These are phyloP conservation scores for Neoaliturus tenellus DNA, from an alignment of 2,888 invertebrate genomes.

Conservation along the genomic window DNA sequence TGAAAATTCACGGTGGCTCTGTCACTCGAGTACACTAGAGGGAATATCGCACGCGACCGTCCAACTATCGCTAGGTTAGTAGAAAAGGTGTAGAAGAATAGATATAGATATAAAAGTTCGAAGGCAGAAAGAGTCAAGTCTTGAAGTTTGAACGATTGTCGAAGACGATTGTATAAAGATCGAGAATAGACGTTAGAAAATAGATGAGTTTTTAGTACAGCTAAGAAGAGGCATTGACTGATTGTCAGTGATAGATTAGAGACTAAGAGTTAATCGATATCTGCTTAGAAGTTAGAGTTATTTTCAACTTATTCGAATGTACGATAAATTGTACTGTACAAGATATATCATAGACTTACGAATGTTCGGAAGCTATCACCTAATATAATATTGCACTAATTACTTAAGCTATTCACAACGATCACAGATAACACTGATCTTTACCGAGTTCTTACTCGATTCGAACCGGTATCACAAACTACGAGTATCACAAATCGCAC, in stretches of 20 bases:
- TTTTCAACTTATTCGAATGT: constrained; percentile 16
- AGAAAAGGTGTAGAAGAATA: constrained; percentile 38
- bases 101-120: neutral
- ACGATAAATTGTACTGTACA: neutral
- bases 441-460: constrained; percentile 12
- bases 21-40: constrained; percentile 8
- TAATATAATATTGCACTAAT: constrained; percentile 53
- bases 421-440: constrained; percentile 51
- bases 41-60: neutral
- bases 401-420: constrained; percentile 28
- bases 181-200: constrained; percentile 49
- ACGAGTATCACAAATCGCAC: constrained; percentile 46
- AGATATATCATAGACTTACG: constrained; percentile 40
- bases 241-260: constrained; percentile 55
- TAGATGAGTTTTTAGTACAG: constrained; percentile 46
- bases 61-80: neutral
- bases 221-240: constrained; percentile 57
- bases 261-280: constrained; percentile 50
- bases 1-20: constrained; percentile 22
- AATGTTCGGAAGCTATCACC: neutral
- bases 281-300: neutral
- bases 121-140: constrained; percentile 35
- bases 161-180: constrained; percentile 31
- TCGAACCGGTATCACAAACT: constrained; percentile 32
- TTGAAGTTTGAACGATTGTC: constrained; percentile 34